A percentile compares a stretch with the other conserved stretches of the same genome.
These are phyloP conservation scores for Danaus plexippus DNA, from an alignment of 1,140 invertebrate species.

Conservation along the genomic window DNA sequence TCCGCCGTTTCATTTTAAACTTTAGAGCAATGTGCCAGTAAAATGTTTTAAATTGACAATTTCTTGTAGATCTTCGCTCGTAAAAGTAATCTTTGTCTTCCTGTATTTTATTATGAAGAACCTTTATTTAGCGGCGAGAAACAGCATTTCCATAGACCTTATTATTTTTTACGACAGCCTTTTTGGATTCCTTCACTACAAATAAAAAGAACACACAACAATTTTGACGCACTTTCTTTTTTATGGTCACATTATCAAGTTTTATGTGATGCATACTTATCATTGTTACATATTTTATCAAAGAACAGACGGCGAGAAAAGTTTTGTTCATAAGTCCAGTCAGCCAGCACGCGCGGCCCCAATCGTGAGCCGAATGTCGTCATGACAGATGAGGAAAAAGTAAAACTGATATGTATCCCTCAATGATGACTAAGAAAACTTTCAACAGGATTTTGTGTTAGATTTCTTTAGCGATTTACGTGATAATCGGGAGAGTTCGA, in stretches of 20 bases:
- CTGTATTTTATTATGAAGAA: constrained; percentile 17
- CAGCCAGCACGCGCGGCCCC: constrained; percentile 56
- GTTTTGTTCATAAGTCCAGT: constrained; percentile 32
- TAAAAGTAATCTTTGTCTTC: constrained; percentile 45
- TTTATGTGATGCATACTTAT: constrained; percentile 25
- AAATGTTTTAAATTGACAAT: constrained; percentile 46
- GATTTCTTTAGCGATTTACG: constrained; percentile 33
- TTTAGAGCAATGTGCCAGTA: constrained; percentile 44
- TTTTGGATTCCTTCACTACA: background rate
- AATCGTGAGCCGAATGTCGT: constrained; percentile 63
- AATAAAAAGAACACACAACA: constrained; percentile 8
- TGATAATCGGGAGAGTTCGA: constrained; percentile 10
- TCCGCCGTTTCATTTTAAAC: constrained; percentile 41
- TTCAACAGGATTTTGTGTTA: constrained; percentile 62
- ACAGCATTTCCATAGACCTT: constrained; percentile 7
- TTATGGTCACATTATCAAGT: constrained; percentile 18
- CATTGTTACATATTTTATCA: constrained; percentile 33
- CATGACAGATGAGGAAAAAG: constrained; percentile 61
- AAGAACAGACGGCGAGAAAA: constrained; percentile 28
- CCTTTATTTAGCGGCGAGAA: background rate
- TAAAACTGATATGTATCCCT: constrained; percentile 63
- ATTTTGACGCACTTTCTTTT: constrained; percentile 13
- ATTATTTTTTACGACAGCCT: constrained; percentile 9
- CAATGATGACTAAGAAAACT: constrained; percentile 50
- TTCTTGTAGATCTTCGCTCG: constrained; percentile 42